These are phyloP conservation scores for Zalophus californianus DNA, from an alignment of 2,797 vertebrate genomes.

Conservation along the genomic window DNA sequence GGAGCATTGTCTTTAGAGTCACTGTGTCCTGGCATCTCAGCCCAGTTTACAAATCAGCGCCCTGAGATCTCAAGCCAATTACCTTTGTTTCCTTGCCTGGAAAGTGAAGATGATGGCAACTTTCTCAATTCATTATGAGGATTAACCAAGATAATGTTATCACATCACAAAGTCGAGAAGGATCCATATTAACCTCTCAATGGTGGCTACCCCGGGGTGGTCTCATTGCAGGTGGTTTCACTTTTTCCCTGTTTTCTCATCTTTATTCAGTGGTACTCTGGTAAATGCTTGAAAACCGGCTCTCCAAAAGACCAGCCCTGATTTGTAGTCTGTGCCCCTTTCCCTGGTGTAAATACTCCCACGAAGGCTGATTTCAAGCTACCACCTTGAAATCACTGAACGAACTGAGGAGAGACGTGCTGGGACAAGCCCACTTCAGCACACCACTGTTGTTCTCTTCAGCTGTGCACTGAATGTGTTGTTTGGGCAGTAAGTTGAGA, in stretches of 20 bases:
- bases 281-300: background rate
- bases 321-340: background rate
- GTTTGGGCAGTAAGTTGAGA: background rate
- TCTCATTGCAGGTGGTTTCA: background rate
- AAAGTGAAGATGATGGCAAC: background rate
- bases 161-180: background rate
- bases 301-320: background rate
- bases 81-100: background rate
- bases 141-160: background rate
- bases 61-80: background rate
- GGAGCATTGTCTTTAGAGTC: background rate
- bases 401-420: background rate
- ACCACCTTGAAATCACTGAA: background rate
- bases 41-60: background rate
- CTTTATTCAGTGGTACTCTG: background rate
- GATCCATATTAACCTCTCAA: background rate
- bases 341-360: background rate
- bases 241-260: background rate
- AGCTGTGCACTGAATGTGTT: background rate
- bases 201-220: background rate
- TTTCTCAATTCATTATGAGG: background rate
- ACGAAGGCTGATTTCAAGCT: background rate
- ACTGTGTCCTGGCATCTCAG: background rate
- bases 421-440: background rate
- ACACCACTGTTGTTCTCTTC: background rate